phyloP scores from a whole-genome alignment of 2,888 invertebrate genomes.

The Eristalis arbustorum region DNA sequence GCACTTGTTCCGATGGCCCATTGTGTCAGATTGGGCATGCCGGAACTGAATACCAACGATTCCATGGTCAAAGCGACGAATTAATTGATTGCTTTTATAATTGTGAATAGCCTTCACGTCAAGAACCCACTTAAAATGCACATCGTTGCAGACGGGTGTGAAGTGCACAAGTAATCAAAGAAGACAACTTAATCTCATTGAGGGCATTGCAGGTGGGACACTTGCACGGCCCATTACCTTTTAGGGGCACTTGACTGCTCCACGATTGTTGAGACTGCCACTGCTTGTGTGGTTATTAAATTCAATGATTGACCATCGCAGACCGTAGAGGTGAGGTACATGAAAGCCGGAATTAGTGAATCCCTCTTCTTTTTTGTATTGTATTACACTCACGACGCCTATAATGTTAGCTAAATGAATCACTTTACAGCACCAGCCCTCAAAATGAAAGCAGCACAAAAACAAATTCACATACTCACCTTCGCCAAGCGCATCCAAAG shows the following conservation, averaged over 20 bases:
- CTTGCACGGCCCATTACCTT: neutral
- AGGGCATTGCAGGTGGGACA: neutral
- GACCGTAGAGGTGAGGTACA: neutral
- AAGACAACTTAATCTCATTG: neutral
- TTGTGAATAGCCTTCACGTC: neutral
- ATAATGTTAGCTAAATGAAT: no score
- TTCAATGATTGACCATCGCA: neutral
- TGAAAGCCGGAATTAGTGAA: no score
- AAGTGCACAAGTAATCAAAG: neutral
- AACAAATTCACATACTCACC: neutral
- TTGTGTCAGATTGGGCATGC: neutral
- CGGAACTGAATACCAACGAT: neutral
- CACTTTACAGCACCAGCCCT: no score
- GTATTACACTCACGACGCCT: no score
- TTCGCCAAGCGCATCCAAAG: neutral
- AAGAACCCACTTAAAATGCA: neutral
- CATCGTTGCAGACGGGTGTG: neutral
- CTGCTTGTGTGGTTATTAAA: neutral
- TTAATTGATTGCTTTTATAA: neutral
- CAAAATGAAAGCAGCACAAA: no score
- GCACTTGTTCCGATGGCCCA: neutral
- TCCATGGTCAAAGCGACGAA: neutral
- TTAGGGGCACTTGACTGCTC: neutral
- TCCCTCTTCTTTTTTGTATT: no score
- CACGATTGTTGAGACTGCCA: neutral